A percentile compares a stretch with the other conserved stretches of the same genome.
Conservation (phyloP, 2,797 vertebrate species). For the Pseudopleuronectes americanus region DNA sequence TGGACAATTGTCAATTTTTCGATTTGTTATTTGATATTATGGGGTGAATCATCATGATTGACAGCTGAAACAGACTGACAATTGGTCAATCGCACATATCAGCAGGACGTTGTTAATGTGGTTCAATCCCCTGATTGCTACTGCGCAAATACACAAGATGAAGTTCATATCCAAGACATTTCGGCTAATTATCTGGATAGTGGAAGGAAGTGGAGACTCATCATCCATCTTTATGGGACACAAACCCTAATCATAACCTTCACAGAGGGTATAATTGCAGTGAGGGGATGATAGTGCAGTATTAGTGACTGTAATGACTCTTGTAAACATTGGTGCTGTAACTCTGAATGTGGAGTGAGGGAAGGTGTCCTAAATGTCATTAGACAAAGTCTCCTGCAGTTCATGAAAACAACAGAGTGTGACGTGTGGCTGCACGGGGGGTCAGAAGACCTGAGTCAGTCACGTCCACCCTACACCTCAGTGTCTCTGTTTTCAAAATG, state of each 20-base stretch:
- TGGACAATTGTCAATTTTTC: too few relatives aligned
- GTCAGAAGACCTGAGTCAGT: neutral
- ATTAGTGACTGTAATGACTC: constrained; percentile 31
- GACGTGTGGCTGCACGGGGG: neutral
- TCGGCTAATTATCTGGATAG: too few relatives aligned
- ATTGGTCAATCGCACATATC: too few relatives aligned
- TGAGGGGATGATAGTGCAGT: constrained; percentile 10
- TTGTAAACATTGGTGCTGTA: constrained; percentile 25
- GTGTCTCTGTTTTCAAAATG: neutral
- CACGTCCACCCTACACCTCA: neutral
- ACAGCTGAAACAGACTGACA: too few relatives aligned
- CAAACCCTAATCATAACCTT: neutral
- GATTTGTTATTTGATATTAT: too few relatives aligned
- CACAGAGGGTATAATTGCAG: neutral
- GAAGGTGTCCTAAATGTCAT: neutral
- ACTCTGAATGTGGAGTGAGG: constrained; percentile 11
- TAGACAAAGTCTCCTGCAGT: neutral
- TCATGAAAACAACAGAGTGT: neutral
- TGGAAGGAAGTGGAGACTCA: too few relatives aligned
- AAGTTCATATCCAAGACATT: too few relatives aligned
- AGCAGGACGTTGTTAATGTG: too few relatives aligned
- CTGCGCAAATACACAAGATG: too few relatives aligned
- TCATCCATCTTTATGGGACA: too few relatives aligned
- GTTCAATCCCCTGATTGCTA: too few relatives aligned
- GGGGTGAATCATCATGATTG: too few relatives aligned